A percentile compares a stretch with the other conserved stretches of the same genome.
These are phyloP conservation scores for Abrostola tripartita DNA, from an alignment of 2,888 invertebrate species.

Conservation along the genomic window DNA sequence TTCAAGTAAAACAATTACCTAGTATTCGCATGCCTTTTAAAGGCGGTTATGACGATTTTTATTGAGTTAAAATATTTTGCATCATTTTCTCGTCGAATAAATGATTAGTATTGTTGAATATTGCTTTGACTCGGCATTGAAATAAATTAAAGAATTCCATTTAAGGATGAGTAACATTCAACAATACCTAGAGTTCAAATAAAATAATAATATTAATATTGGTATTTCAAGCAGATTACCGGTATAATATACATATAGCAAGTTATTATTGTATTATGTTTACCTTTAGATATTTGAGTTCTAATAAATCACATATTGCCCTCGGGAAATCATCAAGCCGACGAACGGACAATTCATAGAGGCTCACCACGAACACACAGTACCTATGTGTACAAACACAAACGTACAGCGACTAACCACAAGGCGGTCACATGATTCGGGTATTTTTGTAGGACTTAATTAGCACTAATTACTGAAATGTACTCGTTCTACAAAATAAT, in stretches of 20 bases:
- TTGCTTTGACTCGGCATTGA: too few species aligned
- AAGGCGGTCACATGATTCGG: slow-evolving; percentile 5
- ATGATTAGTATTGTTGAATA: too few species aligned
- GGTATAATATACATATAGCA: neutral
- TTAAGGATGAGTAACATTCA: too few species aligned
- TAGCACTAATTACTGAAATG: slow-evolving; percentile 45
- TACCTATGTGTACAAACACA: neutral
- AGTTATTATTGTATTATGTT: slow-evolving; percentile 1
- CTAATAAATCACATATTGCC: slow-evolving; percentile 51
- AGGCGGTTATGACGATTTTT: too few species aligned
- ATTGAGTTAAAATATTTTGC: too few species aligned
- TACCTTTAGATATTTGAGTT: slow-evolving; percentile 33
- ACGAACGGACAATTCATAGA: slow-evolving; percentile 30
- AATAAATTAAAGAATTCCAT: too few species aligned
- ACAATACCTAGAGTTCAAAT: too few species aligned
- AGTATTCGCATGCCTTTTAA: too few species aligned
- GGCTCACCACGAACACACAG: slow-evolving; percentile 30
- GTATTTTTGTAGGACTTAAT: slow-evolving; percentile 30
- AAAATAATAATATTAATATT: too few species aligned
- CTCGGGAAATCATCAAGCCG: slow-evolving; percentile 55
- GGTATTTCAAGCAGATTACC: slow-evolving; percentile 1
- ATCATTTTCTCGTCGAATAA: too few species aligned
- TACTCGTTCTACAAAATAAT: slow-evolving; percentile 53
- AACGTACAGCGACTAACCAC: neutral
- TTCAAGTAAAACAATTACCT: too few species aligned